Evolutionary conservation across 2,888 invertebrate genomes (phyloP), one percentile per base, ranked within the genome.

Genomic region (Leptopilina syphax): DNA sequence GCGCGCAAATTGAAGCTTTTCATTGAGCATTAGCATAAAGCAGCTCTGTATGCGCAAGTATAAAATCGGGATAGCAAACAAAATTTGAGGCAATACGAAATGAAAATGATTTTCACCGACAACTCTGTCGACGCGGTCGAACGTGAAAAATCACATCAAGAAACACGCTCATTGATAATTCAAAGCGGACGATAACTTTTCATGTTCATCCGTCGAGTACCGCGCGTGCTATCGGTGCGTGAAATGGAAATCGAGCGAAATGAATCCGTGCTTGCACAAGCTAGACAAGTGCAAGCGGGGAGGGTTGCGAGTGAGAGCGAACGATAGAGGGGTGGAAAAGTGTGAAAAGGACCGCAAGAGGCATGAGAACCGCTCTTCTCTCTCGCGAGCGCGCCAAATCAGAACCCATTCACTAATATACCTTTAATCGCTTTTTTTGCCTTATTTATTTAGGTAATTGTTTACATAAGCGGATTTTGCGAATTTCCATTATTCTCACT

Each of bases 181-280:
- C 87, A 85, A 89, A 90, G 87, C 87, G 86, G 84, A 86, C 86
- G 88, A 88, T 89, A 89, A 89, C 88, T 87, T 88, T 86, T 88
- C 87, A 87, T 84, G 88, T 85, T 86, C 85, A 85, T 87, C 86
- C 87, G 86, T 87, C 87, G 88, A 80, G 80, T 80, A 82, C 80
- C 81, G 85, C 85, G 85, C 85, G 86, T 82, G 88, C 86, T 85
- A 87, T 84, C 87, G 87, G 87, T 89, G 88, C 90, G 88, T 89
- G 87, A 90, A 90, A 90, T 90, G 89, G 88, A 90, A 90, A 89
- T 90, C 88, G 88, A 87, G 87, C 87, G 87, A 88, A 89, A 90
- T 89, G 87, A 87, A 88, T 88, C 86, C 85, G 84, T 82, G 84
- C 82, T 83, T 84, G 83, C 77, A 83, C 80, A 84, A 82, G 83